Percentiles rank a stretch among this genome's conserved stretches.
Conservation (phyloP, 1,140 invertebrate species). For the Anastrepha ludens region DNA sequence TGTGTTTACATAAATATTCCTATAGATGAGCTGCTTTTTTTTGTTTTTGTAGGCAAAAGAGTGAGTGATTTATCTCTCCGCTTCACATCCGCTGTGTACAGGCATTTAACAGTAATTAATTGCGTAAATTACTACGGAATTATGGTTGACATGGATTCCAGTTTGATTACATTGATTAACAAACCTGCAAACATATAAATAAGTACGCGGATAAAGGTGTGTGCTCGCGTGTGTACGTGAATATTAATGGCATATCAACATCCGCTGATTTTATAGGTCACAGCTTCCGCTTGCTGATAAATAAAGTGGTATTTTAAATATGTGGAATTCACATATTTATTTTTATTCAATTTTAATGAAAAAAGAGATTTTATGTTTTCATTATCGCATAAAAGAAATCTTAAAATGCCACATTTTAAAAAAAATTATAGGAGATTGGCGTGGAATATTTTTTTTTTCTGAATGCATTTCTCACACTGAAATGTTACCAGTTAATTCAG, state of each 20-base stretch:
- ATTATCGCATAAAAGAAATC: too few species aligned
- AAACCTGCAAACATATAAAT: slow-evolving; percentile 16
- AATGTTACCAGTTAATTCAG: too few species aligned
- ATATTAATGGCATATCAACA: too few species aligned
- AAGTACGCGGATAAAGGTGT: background rate
- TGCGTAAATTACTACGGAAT: slow-evolving; percentile 50
- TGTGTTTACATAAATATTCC: background rate
- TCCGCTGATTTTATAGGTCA: slow-evolving; percentile 15
- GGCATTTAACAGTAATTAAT: slow-evolving; percentile 54
- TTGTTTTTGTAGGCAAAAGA: background rate
- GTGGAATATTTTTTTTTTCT: too few species aligned
- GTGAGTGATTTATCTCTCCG: slow-evolving; percentile 1
- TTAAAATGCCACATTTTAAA: too few species aligned
- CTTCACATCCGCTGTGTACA: background rate
- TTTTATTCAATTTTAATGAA: background rate
- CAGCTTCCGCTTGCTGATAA: slow-evolving; percentile 1
- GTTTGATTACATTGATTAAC: slow-evolving; percentile 41
- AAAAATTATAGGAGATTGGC: too few species aligned
- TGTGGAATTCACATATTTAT: background rate
- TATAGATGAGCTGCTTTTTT: background rate
- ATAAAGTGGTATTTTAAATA: background rate
- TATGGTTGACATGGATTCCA: slow-evolving; percentile 30
- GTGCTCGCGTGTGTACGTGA: too few species aligned
- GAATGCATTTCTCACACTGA: too few species aligned
- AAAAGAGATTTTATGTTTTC: background rate